phyloP scores from a whole-genome alignment of 2,797 vertebrate genomes.

The Sebastes cheni region DNA sequence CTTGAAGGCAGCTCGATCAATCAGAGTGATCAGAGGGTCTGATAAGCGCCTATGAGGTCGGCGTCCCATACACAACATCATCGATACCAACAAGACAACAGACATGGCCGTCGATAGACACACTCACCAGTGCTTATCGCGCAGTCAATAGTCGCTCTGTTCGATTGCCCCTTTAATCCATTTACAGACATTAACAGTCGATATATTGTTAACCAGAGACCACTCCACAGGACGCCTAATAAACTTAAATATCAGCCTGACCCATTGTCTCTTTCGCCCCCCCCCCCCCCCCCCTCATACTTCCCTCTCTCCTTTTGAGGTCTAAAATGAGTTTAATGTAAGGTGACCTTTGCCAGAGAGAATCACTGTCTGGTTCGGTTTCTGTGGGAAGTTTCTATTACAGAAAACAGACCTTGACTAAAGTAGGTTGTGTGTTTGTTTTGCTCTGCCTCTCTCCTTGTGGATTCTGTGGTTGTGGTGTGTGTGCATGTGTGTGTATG shows the following conservation, averaged over 20 bases:
- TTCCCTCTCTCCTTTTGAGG: neutral
- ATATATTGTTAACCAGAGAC: constrained; percentile 14
- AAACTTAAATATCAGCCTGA: constrained; percentile 37
- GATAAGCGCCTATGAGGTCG: constrained; percentile 59
- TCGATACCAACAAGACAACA: constrained; percentile 74
- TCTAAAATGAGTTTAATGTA: constrained; percentile 59
- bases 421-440: constrained; percentile 66
- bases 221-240: neutral
- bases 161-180: constrained; percentile 60
- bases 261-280: neutral
- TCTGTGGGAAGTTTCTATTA: constrained; percentile 71
- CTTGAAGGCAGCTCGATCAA: constrained; percentile 54
- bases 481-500: constrained; percentile 1
- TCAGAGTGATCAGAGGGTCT: constrained; percentile 55
- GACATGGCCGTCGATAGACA: constrained; percentile 62
- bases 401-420: constrained; percentile 69
- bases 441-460: constrained; percentile 46
- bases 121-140: constrained; percentile 67
- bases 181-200: constrained; percentile 48
- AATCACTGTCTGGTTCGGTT: constrained; percentile 46
- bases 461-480: constrained; percentile 27
- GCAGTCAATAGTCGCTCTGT: constrained; percentile 61
- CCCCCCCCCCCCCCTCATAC: rapidly evolving
- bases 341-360: constrained; percentile 65
- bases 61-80: constrained; percentile 28